Percentiles rank a stretch among this genome's conserved stretches.
phyloP scores from a whole-genome alignment of 2,113 vertebrate genomes.

The Uria aalge region DNA sequence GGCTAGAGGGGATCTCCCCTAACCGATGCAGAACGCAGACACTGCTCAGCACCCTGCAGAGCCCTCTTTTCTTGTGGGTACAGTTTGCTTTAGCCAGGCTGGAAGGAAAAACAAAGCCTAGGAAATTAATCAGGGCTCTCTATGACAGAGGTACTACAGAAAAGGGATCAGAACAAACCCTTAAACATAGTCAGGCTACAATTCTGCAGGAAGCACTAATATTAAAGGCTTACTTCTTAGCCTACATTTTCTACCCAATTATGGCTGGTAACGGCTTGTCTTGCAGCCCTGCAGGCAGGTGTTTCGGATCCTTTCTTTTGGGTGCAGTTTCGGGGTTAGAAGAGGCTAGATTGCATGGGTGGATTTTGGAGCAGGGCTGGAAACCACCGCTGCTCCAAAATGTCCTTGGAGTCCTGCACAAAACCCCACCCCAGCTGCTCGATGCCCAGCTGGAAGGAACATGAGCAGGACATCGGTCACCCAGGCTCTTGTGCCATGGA shows the following conservation, averaged over 20 bases:
- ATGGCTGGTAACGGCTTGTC: background rate
- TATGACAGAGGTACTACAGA: background rate
- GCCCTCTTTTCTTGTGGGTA: background rate
- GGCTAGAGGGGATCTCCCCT: background rate
- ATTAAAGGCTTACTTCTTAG: background rate
- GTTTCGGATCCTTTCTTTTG: background rate
- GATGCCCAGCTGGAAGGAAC: background rate
- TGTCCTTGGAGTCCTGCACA: background rate
- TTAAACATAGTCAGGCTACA: background rate
- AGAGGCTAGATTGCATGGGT: background rate
- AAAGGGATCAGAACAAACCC: background rate
- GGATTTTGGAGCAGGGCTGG: background rate
- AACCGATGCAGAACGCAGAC: fast-evolving
- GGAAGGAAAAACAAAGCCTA: background rate
- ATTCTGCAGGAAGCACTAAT: background rate
- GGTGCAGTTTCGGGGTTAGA: fast-evolving
- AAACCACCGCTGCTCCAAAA: background rate
- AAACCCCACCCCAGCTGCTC: background rate
- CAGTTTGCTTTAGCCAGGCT: background rate
- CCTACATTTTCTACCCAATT: background rate
- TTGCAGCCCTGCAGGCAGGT: background rate
- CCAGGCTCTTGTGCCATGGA: fast-evolving
- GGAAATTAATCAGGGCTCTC: background rate
- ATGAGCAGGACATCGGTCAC: fast-evolving
- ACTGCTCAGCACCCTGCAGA: background rate